Base-by-base conservation (phyloP, 1,140 invertebrate species). In the Heterodera schachtii region DNA sequence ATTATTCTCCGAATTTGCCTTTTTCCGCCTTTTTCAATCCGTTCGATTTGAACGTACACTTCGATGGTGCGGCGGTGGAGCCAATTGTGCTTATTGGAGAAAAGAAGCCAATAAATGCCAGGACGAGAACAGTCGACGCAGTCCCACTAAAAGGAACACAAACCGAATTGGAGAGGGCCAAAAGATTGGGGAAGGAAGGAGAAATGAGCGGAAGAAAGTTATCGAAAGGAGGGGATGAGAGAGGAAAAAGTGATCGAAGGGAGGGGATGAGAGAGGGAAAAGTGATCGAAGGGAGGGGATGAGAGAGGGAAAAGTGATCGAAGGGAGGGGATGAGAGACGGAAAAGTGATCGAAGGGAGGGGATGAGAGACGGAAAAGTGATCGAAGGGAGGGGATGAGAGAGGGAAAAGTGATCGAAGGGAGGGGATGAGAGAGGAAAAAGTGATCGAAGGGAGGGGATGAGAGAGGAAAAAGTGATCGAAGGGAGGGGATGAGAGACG, bases 41-140 rank as follows among this genome's bases (percentile, higher is more conserved):
- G 64, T 67, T 57, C 47, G 19, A 67, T 60, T 31, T 81, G 76
- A 21, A 81, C 73, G n/a, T 79, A 21, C 43, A 69, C 75, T 19
- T 81, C 74, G 57, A 78, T 49, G 41, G 60, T 75, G 57, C 80
- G 80, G 11, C 73, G 46, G 31, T 81, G 31, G n/a, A 81, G 60
- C 80, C 80, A 81, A 47, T 74, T 52, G 66, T 88, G 89, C 64
- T 85, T 83, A 78, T 90, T 88, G 70, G 85, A 79, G 57, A 88
- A 88, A 8, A 90, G 81, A n/a, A 89, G 57, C 77, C 83, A 84
- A 77, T 89, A 89, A 43, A 70, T 83, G 47, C 88, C 88, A 3
- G 86, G 80, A 70, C 75, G 57, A 41, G 57, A 69, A 78, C 77
- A 78, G 46, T 78, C 64, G 47, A 78, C 47, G 46, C 60, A 64